Evolutionary conservation across 1,140 invertebrate genomes (phyloP), one percentile per base, ranked within the genome.

Genomic region (Wasmannia auropunctata): DNA sequence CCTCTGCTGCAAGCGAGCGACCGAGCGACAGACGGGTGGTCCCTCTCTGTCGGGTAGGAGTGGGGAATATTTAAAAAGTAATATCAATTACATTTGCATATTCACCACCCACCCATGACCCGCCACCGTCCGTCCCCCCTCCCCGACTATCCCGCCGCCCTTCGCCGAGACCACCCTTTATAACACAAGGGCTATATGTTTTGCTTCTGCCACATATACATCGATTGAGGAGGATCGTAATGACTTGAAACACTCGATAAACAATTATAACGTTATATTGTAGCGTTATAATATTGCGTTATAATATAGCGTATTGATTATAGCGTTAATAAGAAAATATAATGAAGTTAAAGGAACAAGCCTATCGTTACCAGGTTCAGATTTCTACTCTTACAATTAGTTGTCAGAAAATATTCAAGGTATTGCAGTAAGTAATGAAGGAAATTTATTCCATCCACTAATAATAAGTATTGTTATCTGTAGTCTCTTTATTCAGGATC

Each of bases 41-140:
- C 91, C 83, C 84, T 84, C 80, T 60, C 80, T 56, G 76, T 72
- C 74, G 56, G 70, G 83, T 74, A 91, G 93, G n/a, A 93, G 86
- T 94, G 93, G 93, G 92, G 94, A 95, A 95, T 95, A 95, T 95
- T 95, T 95, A 95, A 95, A 95, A 95, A 94, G 93, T 95, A 94
- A 95, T 95, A 95, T 95, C 94, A 95, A 95, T 95, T 95, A 94
- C 93, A 95, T 95, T 95, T 95, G 94, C 94, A 95, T 95, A 94
- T 95, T 93, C 94, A 93, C 93, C 94, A 91, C 89, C 92, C 91
- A 90, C 90, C 91, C 92, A 86, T 92, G 92, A 91, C 92, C 91
- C 91, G 87, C 91, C 79, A 58, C 80, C 72, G 62, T 63, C 80
- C 90, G 75, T 70, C 63, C n/a, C n/a, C n/a, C n/a, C n/a, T n/a